A percentile compares a stretch with the other conserved stretches of the same genome.
Evolutionary conservation across 2,113 vertebrate genomes (phyloP).

Genomic region (Sturnira hondurensis): DNA sequence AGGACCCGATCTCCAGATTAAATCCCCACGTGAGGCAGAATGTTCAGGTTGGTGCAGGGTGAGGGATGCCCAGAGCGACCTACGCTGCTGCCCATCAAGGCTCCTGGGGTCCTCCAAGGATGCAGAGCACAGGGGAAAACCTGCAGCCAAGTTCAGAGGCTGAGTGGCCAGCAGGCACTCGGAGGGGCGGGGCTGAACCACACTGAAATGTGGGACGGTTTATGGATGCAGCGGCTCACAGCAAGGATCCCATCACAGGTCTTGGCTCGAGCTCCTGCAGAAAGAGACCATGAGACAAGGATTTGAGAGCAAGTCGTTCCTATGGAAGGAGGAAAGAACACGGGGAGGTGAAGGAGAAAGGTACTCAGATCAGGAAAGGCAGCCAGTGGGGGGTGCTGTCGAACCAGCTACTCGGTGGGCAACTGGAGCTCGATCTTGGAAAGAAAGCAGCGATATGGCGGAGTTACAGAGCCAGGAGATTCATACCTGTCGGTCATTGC

Average conservation of each 20-base stretch:
- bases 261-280: neutral
- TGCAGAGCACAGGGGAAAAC: neutral
- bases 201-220: neutral
- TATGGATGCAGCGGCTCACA: neutral
- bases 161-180: neutral
- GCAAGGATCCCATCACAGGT: neutral
- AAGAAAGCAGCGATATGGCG: neutral
- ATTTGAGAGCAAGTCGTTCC: neutral
- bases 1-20: neutral
- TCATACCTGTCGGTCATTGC: neutral
- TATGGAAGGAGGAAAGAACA: neutral
- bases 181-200: neutral
- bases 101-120: neutral
- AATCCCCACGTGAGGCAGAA: neutral
- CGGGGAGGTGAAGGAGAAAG: neutral
- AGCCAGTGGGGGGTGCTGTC: neutral
- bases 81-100: too few relatives aligned
- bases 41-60: neutral
- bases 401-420: neutral
- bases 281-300: neutral
- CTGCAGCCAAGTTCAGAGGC: neutral
- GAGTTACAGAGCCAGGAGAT: neutral
- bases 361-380: neutral
- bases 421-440: neutral
- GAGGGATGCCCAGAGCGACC: neutral